A percentile compares a stretch with the other conserved stretches of the same genome.
Conservation (phyloP, 2,888 invertebrate genomes). For the Megastigmus dorsalis region DNA sequence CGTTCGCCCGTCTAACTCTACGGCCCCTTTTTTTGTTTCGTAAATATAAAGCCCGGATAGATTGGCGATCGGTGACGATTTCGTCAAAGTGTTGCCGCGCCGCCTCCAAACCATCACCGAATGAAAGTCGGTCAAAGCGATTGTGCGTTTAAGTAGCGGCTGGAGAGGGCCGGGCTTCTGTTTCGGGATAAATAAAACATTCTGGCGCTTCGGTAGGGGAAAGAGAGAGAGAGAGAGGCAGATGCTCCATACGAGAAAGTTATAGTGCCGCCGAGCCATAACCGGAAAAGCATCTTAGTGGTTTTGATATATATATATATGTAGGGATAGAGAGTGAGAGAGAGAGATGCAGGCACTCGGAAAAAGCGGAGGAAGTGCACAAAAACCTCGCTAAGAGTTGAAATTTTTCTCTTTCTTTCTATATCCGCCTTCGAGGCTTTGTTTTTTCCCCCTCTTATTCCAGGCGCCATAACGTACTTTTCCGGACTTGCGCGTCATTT, state of each 20-base stretch:
- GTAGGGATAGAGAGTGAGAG: too few relatives aligned
- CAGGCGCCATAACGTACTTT: too few relatives aligned
- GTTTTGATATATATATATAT: too few relatives aligned
- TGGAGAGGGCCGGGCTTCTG: background rate
- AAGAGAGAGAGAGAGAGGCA: background rate
- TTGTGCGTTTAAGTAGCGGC: constrained; percentile 8
- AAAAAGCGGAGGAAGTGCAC: background rate
- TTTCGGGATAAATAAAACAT: constrained; percentile 30
- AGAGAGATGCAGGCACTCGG: background rate
- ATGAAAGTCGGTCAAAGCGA: constrained; percentile 19
- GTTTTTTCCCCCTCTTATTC: too few relatives aligned
- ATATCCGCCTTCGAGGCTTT: too few relatives aligned
- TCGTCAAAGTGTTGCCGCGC: background rate
- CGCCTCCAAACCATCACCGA: too few relatives aligned
- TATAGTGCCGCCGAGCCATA: too few relatives aligned
- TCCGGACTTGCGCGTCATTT: too few relatives aligned
- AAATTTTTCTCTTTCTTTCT: too few relatives aligned
- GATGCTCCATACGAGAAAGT: constrained; percentile 4
- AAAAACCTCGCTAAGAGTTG: background rate
- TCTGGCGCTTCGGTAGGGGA: background rate
- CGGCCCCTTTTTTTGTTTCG: too few relatives aligned
- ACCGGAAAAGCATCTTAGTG: too few relatives aligned
- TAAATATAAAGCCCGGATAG: background rate
- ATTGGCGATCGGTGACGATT: background rate
- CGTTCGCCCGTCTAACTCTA: too few relatives aligned